A percentile compares a stretch with the other conserved stretches of the same genome.
phyloP scores from a whole-genome alignment of 2,113 vertebrate genomes.

The Macquaria australasica region DNA sequence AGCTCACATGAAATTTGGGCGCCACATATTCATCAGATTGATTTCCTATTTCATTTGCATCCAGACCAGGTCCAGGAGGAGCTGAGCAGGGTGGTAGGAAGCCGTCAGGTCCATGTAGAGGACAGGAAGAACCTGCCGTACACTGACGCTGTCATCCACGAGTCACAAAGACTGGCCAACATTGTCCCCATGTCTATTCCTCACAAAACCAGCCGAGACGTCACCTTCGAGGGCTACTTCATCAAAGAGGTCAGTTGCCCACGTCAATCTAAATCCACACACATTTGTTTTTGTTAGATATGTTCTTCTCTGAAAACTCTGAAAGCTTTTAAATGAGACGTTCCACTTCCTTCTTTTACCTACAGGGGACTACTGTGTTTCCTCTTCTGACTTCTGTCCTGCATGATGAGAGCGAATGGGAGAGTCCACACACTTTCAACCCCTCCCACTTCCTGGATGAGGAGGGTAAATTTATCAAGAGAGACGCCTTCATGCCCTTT shows the following conservation, averaged over 20 bases:
- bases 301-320: neutral
- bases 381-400: conserved; percentile 80
- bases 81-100: conserved; percentile 73
- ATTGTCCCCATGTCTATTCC: conserved; percentile 69
- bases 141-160: conserved; percentile 82
- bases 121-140: conserved; percentile 77
- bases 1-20: conserved; percentile 1
- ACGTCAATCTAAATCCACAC: conserved; percentile 35
- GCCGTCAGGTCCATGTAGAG: conserved; percentile 61
- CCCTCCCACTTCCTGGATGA: conserved; percentile 80
- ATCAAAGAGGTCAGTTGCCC: conserved; percentile 53
- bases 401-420: conserved; percentile 80
- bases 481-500: conserved; percentile 81
- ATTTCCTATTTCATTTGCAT: neutral
- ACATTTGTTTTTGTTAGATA: neutral
- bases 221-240: conserved; percentile 68
- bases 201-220: conserved; percentile 65
- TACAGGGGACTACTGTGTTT: conserved; percentile 76
- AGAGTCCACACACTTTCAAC: conserved; percentile 77
- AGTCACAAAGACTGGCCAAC: conserved; percentile 78
- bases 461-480: conserved; percentile 73
- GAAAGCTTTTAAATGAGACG: neutral
- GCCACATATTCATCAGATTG: conserved; percentile 34
- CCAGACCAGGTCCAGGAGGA: conserved; percentile 80
- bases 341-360: conserved; percentile 69